Percentiles rank a stretch among this genome's conserved stretches.
Conservation (phyloP, 2,888 invertebrate species). For the Holacanthella duospinosa region DNA sequence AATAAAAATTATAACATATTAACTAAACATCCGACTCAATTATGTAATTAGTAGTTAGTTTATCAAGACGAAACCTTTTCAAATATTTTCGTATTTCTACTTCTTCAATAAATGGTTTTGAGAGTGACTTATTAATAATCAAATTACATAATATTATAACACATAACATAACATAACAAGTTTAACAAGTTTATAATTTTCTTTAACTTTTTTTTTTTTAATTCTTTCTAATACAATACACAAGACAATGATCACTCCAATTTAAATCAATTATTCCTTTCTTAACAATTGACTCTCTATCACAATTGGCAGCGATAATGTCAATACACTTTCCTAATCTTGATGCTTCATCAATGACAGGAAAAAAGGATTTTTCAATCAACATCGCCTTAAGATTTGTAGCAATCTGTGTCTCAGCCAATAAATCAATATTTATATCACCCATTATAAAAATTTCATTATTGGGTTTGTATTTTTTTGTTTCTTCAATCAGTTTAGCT, state of each 20-base stretch:
- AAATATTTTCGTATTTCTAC: too few species aligned
- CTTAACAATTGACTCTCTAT: background rate
- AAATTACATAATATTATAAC: too few species aligned
- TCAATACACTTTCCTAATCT: background rate
- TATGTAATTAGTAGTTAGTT: background rate
- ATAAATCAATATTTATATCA: background rate
- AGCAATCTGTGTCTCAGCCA: background rate
- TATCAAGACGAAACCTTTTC: too few species aligned
- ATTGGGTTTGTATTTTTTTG: background rate
- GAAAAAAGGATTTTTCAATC: background rate
- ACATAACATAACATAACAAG: too few species aligned
- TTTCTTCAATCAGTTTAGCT: background rate
- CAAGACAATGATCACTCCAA: background rate
- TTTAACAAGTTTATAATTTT: too few species aligned
- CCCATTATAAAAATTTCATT: background rate
- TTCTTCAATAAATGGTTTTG: too few species aligned
- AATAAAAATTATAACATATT: background rate
- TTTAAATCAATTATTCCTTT: background rate
- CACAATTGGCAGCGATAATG: background rate
- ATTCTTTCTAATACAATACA: background rate
- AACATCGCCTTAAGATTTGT: background rate
- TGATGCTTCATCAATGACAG: background rate
- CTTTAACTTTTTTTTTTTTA: too few species aligned
- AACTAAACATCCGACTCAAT: background rate
- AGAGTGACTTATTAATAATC: too few species aligned